phyloP scores from a whole-genome alignment of 1,140 invertebrate species.

The Hyphantria cunea region DNA sequence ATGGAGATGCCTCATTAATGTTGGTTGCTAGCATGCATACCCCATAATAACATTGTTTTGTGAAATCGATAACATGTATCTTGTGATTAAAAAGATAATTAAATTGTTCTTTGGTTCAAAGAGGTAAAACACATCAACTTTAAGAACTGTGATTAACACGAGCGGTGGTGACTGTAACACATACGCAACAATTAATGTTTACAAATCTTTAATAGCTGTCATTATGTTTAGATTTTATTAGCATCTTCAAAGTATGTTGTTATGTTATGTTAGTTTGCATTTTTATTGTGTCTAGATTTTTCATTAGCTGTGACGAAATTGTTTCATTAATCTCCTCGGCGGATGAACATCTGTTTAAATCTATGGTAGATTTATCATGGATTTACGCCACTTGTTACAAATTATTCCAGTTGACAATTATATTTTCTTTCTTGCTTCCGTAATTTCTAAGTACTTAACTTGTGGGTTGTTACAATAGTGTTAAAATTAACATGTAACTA shows the following conservation, averaged over 20 bases:
- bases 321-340: conserved; percentile 25
- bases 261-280: conserved; percentile 9
- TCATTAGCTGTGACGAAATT: conserved; percentile 1
- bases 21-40: conserved; percentile 33
- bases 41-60: conserved; percentile 11
- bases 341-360: conserved; percentile 27
- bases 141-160: conserved; percentile 9
- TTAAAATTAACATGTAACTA: conserved; percentile 28
- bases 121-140: conserved; percentile 5
- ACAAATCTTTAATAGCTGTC: conserved; percentile 16
- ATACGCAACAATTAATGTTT: conserved; percentile 12
- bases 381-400: conserved; percentile 10
- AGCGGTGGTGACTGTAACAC: conserved; percentile 1
- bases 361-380: conserved; percentile 19
- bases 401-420: conserved; percentile 12
- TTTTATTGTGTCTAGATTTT: conserved; percentile 26
- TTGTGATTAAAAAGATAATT: conserved; percentile 6
- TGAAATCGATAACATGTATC: conserved; percentile 9
- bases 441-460: conserved; percentile 15
- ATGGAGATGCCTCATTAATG: conserved; percentile 62
- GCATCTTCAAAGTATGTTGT: conserved; percentile 16
- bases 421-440: conserved; percentile 18
- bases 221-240: conserved; percentile 26
- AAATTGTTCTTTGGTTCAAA: conserved; percentile 5
- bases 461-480: conserved; percentile 10